Evolutionary conservation across 2,888 invertebrate genomes (phyloP), one percentile per base, ranked within the genome.

Genomic region (Pediacus dermestoides): DNA sequence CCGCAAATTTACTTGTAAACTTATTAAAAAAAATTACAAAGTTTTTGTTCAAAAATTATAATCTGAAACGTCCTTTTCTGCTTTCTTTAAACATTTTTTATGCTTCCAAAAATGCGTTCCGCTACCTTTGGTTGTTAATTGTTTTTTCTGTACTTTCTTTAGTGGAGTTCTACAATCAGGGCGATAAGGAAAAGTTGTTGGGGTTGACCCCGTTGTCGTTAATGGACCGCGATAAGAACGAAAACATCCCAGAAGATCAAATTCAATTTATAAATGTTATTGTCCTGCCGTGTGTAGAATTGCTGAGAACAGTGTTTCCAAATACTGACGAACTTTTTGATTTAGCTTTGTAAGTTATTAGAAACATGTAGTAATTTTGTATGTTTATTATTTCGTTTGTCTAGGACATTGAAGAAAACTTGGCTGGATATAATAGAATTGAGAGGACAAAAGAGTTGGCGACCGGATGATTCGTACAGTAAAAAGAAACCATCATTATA

Each of bases 211-310:
- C 80, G 0, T 68, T 79, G 3, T 74, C 77, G 42, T 75, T 80
- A 71, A 80, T 81, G 80, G 79, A 81, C 62, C 68, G 80, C 27
- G 72, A 74, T 2, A 77, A 78, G 52, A 62, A 70, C 44, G 52
- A 70, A 42, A 72, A 73, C 60, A 75, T 80, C 57, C 79, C 80
- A 0, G 75, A 77, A 13, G 79, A 80, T 50, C 81, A 82, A 70
- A 74, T 78, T 10, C 75, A 79, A 60, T 81, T 80, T 67, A 63
- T 80, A 11, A 70, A 73, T 0, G 74, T 78, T 18, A 74, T 80
- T 32, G 76, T 78, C 44, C 60, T 80, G 53, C 80, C 80, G 1
- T 78, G 78, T 40, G 66, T 74, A 11, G 64, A 76, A 53, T 62
- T 80, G 49, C 61, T 80, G 50, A 70, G 72, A 56, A 66, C 62